Percentiles rank a stretch among this genome's conserved stretches.
Evolutionary conservation across 2,888 invertebrate species (phyloP).

Genomic region (Resseliella maxima): DNA sequence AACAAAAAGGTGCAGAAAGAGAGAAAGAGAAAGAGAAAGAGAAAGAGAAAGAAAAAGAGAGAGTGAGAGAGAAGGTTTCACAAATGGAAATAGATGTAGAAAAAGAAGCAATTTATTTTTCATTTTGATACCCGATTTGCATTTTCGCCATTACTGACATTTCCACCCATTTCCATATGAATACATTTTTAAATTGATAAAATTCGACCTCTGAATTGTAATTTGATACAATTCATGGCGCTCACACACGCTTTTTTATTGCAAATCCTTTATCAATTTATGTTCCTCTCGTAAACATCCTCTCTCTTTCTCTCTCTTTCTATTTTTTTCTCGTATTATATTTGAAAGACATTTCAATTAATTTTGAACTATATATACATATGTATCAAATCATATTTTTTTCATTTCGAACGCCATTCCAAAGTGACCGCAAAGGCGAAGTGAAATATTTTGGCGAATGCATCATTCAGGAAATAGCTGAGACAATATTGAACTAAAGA

Average conservation of each 20-base stretch:
- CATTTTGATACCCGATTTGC: slow-evolving; percentile 1
- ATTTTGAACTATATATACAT: background rate
- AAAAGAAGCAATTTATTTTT: background rate
- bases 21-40: background rate
- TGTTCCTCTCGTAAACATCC: background rate
- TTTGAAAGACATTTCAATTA: background rate
- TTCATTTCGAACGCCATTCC: background rate
- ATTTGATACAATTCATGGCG: slow-evolving; percentile 11
- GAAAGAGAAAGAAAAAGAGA: background rate
- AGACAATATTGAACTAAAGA: too few relatives aligned
- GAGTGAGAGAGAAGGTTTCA: background rate
- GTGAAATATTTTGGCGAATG: too few relatives aligned
- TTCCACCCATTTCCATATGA: background rate
- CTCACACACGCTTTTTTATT: background rate
- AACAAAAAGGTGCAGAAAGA: background rate
- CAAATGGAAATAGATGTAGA: background rate
- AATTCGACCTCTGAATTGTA: background rate
- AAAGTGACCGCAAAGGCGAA: too few relatives aligned
- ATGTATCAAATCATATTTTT: background rate
- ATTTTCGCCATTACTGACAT: background rate
- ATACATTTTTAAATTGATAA: background rate
- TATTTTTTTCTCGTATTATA: background rate
- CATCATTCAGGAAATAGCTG: too few relatives aligned
- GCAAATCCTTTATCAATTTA: background rate
- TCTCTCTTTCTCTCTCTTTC: background rate